Base-by-base conservation (phyloP, 2,888 invertebrate genomes). In the Eumerus sabulonum region DNA sequence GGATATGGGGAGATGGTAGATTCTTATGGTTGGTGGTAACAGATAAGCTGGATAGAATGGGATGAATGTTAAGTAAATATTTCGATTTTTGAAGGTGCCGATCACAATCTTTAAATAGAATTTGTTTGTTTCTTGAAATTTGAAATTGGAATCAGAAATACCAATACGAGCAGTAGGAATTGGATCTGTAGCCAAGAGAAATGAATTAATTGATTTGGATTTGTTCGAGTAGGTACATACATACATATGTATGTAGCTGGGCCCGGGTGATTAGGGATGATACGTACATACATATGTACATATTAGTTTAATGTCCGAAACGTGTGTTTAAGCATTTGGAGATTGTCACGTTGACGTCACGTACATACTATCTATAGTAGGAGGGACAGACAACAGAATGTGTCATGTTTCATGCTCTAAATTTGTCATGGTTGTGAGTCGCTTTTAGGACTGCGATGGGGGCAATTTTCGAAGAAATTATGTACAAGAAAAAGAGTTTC, bases 21-120 rank as follows among this genome's bases (percentile, higher is more conserved):
- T 27, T 48, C n/a, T 12, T 42, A 51, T 48, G 17, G 11, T 13
- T 27, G 40, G 40, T 36, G n/a, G 40, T 3, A 40, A n/a, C 40
- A 72, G 66, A 76, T 72, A 77, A 77, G 53, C 36, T 35, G 3
- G 27, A 4, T 27, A 14, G 67, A 77, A 73, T 59, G 42, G 63
- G 54, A 74, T 60, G 62, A 60, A 59, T 60, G 47, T 68, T 68
- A 64, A 79, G 27, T 64, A 74, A 68, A 70, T 60, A 79, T 47
- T 64, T 27, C 27, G 27, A 27, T 27, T 27, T 27, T 68, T 70
- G 60, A 79, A 68, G 73, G 74, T 56, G 60, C 56, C 50, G 79
- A 79, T 79, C 74, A 70, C 54, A 74, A 79, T 79, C 79, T 74
- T 36, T 64, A 79, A 66, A 79, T 74, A 79, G 79, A 74, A 56